phyloP scores from a whole-genome alignment of 2,797 vertebrate genomes.

The Urocyon cinereoargenteus region DNA sequence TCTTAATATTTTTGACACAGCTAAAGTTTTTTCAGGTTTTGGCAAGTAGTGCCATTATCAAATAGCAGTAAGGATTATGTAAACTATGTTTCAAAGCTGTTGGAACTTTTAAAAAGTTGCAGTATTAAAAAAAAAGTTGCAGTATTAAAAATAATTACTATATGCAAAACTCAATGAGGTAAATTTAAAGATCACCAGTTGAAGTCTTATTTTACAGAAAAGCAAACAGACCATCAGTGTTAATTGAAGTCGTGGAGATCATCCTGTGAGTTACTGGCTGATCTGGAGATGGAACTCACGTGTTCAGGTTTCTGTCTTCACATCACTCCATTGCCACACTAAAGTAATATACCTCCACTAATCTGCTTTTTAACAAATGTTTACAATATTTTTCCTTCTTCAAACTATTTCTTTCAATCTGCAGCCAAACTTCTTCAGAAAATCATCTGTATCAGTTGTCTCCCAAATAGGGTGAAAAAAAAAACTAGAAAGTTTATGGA shows the following conservation, averaged over 20 bases:
- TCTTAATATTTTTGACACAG: neutral
- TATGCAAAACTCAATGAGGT: neutral
- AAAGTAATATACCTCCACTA: neutral
- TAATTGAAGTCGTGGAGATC: neutral
- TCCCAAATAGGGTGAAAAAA: neutral
- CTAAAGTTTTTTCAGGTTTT: neutral
- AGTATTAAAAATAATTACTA: neutral
- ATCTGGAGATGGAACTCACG: neutral
- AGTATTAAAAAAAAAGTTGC: neutral
- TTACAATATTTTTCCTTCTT: neutral
- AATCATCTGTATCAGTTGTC: neutral
- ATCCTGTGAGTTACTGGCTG: neutral
- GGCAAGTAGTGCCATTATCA: neutral
- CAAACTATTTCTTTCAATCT: neutral
- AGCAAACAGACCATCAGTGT: neutral
- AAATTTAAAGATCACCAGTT: neutral
- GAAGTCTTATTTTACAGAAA: neutral
- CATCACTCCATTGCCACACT: neutral
- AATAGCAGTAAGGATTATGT: neutral
- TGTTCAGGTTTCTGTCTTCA: neutral
- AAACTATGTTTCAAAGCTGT: constrained; percentile 4
- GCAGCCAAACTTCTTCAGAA: neutral
- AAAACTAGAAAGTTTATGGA: neutral
- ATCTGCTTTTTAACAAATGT: neutral
- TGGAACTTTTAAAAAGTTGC: neutral